phyloP scores from a whole-genome alignment of 1,140 invertebrate genomes.

The Drosophila murphyi region DNA sequence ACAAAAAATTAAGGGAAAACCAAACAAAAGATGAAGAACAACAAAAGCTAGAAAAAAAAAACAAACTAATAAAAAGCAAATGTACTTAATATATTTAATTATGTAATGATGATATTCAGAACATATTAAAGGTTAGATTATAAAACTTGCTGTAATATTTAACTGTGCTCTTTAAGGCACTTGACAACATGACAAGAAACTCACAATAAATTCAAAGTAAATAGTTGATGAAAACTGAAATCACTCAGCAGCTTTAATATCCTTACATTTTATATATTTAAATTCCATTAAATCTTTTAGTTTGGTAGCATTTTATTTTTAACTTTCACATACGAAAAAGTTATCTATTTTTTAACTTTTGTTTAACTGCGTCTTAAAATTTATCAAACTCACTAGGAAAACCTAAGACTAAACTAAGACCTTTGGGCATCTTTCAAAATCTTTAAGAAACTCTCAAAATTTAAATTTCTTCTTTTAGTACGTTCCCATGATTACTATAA shows the following conservation, averaged over 20 bases:
- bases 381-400: no score
- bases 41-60: constrained; percentile 44
- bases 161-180: constrained; percentile 67
- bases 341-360: no score
- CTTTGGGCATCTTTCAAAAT: no score
- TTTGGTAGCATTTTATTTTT: no score
- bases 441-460: no score
- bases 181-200: constrained; percentile 46
- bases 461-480: no score
- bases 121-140: constrained; percentile 54
- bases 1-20: constrained; percentile 37
- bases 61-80: constrained; percentile 31
- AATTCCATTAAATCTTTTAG: no score
- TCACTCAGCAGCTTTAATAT: not conserved
- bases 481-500: no score
- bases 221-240: constrained; percentile 49
- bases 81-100: constrained; percentile 48
- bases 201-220: constrained; percentile 77
- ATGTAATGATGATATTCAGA: constrained; percentile 29
- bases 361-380: no score
- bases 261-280: no score
- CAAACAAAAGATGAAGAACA: constrained; percentile 27
- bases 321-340: no score
- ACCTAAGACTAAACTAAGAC: no score
- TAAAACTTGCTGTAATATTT: constrained; percentile 76